These are phyloP conservation scores for Cochlearius cochlearius DNA, from an alignment of 2,113 vertebrate species.

Conservation along the genomic window DNA sequence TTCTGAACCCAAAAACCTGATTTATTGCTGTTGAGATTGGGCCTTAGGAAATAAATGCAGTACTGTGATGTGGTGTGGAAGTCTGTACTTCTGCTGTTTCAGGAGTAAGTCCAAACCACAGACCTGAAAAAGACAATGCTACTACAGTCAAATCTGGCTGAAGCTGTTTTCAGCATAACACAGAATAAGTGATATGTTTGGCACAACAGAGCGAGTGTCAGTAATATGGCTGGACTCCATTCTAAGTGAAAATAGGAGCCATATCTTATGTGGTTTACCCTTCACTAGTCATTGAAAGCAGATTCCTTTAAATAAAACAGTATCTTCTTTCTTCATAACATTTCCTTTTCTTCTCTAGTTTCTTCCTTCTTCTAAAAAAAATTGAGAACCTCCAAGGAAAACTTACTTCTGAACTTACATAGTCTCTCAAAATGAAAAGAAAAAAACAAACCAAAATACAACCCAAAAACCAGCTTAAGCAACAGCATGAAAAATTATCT, in stretches of 20 bases:
- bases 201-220: neutral
- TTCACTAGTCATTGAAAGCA: neutral
- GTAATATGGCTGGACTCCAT: constrained; percentile 8
- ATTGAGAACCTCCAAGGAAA: neutral
- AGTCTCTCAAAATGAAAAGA: neutral
- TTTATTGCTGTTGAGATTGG: constrained; percentile 42
- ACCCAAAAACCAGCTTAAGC: neutral
- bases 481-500: neutral
- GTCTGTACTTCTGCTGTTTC: constrained; percentile 20
- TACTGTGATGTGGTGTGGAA: constrained; percentile 60
- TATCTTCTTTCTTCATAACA: neutral
- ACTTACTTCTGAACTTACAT: neutral
- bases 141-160: constrained; percentile 47
- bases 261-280: constrained; percentile 14
- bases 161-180: constrained; percentile 32
- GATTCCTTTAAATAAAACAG: constrained; percentile 11
- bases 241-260: constrained; percentile 15
- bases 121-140: constrained; percentile 55
- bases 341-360: constrained; percentile 35
- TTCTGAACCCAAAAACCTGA: constrained; percentile 11
- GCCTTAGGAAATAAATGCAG: constrained; percentile 46
- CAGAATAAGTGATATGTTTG: constrained; percentile 38
- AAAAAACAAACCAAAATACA: neutral
- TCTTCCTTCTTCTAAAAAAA: neutral
- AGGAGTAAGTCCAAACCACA: constrained; percentile 63